A percentile compares a stretch with the other conserved stretches of the same genome.
These are phyloP conservation scores for Epizoanthus stellaris DNA, from an alignment of 92 coral and sea anemone species.

Conservation along the genomic window DNA sequence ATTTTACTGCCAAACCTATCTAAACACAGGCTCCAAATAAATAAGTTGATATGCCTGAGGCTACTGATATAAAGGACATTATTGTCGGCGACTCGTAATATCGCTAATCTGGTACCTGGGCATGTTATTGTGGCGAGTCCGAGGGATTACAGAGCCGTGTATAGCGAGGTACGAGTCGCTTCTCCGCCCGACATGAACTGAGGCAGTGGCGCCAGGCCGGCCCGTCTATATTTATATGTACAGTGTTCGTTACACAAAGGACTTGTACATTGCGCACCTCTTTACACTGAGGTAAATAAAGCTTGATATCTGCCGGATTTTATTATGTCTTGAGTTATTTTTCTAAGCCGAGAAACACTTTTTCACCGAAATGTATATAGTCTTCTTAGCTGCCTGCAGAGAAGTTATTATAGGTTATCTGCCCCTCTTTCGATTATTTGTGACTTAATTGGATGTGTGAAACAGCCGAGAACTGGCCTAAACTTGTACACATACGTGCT, in stretches of 20 bases:
- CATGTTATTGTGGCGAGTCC: not conserved
- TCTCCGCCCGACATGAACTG: not conserved
- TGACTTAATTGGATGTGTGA: not conserved
- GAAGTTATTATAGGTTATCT: not conserved
- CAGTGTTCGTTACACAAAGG: not conserved
- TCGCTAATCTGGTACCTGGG: too few species aligned
- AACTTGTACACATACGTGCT: not conserved
- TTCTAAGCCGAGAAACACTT: too few species aligned
- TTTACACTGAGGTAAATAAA: not conserved
- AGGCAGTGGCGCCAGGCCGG: not conserved
- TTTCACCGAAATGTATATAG: not conserved
- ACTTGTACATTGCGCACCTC: not conserved
- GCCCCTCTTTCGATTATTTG: not conserved
- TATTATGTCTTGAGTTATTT: not conserved
- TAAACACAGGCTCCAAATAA: too few species aligned
- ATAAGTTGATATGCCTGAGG: too few species aligned
- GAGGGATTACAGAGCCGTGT: not conserved
- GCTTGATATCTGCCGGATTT: not conserved
- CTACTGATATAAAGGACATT: too few species aligned
- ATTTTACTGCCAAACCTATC: too few species aligned
- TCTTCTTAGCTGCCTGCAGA: not conserved
- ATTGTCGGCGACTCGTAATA: too few species aligned
- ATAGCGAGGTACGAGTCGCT: not conserved
- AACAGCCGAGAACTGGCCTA: not conserved
- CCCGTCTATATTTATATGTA: not conserved